phyloP scores from a whole-genome alignment of 1,140 invertebrate species.

The Sitobion miscanthi region DNA sequence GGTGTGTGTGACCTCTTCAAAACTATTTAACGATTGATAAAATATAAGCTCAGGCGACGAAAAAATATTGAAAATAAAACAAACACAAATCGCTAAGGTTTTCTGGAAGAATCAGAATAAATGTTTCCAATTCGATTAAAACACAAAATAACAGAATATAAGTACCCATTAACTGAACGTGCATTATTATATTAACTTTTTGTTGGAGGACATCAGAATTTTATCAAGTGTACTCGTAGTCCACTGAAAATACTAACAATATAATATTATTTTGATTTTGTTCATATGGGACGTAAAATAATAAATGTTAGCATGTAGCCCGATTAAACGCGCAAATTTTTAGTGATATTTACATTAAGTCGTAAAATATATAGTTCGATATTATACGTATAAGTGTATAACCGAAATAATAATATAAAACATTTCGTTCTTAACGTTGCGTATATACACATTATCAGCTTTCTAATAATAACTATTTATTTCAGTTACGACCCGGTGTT shows the following conservation, averaged over 20 bases:
- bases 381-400: background rate
- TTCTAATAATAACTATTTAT: conserved; percentile 36
- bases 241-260: background rate
- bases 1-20: no score
- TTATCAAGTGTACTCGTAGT: background rate
- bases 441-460: background rate
- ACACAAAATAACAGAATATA: background rate
- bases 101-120: no score
- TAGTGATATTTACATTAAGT: background rate
- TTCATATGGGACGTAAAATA: background rate
- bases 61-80: background rate
- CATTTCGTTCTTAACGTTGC: background rate
- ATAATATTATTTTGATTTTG: background rate
- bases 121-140: no score
- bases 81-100: no score
- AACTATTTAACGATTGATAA: background rate
- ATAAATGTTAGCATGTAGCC: background rate
- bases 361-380: background rate
- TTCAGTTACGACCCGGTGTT: background rate
- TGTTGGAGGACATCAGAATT: background rate
- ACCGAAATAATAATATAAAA: background rate
- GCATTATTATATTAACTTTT: background rate
- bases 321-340: background rate
- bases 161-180: background rate
- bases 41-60: background rate